These are phyloP conservation scores for Trichonephila inaurata DNA, from an alignment of 1,140 invertebrate species.

Conservation along the genomic window DNA sequence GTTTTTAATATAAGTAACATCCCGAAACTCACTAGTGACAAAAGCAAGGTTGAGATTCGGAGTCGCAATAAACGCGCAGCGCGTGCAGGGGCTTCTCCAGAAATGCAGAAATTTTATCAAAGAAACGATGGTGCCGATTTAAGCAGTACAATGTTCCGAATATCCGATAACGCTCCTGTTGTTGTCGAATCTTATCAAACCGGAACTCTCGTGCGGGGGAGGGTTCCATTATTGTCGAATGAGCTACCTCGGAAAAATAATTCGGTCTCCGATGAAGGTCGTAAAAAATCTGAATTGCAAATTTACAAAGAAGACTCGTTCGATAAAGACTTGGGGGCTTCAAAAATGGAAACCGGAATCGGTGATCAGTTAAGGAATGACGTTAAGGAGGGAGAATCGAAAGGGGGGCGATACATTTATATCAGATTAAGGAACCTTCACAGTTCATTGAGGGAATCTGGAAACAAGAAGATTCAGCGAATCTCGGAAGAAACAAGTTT, in stretches of 20 bases:
- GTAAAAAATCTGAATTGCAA: constrained; percentile 75
- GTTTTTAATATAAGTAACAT: neutral
- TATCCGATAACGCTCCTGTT: constrained; percentile 52
- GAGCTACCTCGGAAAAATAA: constrained; percentile 51
- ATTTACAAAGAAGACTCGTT: constrained; percentile 53
- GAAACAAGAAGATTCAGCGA: neutral
- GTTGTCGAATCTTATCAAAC: constrained; percentile 41
- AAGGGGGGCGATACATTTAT: constrained; percentile 28
- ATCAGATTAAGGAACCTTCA: constrained; percentile 30
- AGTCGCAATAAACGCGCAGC: neutral
- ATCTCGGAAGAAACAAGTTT: neutral
- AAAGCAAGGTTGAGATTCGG: neutral
- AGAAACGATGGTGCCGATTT: neutral
- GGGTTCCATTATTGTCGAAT: constrained; percentile 37
- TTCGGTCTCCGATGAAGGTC: neutral
- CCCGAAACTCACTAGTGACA: neutral
- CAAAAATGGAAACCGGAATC: constrained; percentile 22
- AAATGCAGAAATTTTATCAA: neutral
- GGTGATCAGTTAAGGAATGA: constrained; percentile 41
- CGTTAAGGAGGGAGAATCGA: constrained; percentile 30
- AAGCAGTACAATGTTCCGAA: neutral
- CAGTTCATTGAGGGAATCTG: neutral
- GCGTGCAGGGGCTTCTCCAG: neutral
- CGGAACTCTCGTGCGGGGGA: neutral
- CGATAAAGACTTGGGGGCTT: constrained; percentile 45